Percentiles rank a stretch among this genome's conserved stretches.
phyloP scores from a whole-genome alignment of 1,140 invertebrate genomes.

The Aporrectodea caliginosa region DNA sequence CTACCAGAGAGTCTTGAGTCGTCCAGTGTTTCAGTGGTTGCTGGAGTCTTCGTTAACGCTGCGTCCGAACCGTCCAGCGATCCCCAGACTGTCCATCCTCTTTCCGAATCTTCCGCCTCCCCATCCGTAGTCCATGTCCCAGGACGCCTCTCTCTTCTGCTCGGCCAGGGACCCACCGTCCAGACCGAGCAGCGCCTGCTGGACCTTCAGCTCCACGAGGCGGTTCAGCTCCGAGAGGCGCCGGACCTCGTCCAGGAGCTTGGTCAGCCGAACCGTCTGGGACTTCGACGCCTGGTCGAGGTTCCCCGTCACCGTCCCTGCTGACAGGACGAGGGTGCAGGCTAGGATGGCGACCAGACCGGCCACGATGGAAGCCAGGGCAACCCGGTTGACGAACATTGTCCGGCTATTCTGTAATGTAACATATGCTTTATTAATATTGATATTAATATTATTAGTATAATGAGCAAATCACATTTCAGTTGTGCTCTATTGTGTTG shows the following conservation, averaged over 20 bases:
- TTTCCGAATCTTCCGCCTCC: slow-evolving; percentile 17
- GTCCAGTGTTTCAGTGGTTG: background rate
- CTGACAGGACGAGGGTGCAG: background rate
- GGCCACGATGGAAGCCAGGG: background rate
- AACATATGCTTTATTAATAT: too few species aligned
- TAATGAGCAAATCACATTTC: too few species aligned
- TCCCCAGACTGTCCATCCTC: background rate
- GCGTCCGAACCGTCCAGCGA: slow-evolving; percentile 11
- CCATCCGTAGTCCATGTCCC: slow-evolving; percentile 24
- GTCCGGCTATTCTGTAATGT: too few species aligned
- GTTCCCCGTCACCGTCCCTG: too few species aligned
- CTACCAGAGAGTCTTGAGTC: too few species aligned
- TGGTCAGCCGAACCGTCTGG: background rate
- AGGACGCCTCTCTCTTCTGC: slow-evolving; percentile 10
- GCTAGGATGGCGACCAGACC: background rate
- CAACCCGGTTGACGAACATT: background rate
- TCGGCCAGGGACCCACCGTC: background rate
- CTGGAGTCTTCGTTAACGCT: background rate
- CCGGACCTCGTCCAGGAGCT: background rate
- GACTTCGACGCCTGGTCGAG: background rate
- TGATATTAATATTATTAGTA: too few species aligned
- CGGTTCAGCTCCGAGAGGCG: background rate
- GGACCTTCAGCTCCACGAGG: background rate
- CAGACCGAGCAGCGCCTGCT: background rate
- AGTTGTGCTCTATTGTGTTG: too few species aligned